phyloP scores from a whole-genome alignment of 2,797 vertebrate species.

The Cuniculus paca region DNA sequence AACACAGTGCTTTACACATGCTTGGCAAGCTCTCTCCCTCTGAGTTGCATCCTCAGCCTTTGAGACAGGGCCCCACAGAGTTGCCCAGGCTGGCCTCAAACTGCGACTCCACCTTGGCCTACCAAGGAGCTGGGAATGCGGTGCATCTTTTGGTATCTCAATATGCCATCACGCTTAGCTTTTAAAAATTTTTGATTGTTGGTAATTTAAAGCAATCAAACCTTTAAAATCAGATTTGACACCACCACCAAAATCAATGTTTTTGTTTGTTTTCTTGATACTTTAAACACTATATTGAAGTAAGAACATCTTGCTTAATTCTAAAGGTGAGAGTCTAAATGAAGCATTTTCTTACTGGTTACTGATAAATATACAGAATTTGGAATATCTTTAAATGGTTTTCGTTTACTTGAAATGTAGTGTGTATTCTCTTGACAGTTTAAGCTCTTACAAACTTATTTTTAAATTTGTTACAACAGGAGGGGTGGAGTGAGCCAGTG shows the following conservation, averaged over 20 bases:
- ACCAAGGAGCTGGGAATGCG: neutral
- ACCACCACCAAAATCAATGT: neutral
- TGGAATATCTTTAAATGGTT: slow-evolving; percentile 46
- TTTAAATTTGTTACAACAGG: slow-evolving; percentile 13
- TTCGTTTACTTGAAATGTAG: slow-evolving; percentile 52
- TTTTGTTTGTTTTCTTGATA: slow-evolving; percentile 63
- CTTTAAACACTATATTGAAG: neutral
- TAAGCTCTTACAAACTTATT: neutral
- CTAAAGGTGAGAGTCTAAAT: slow-evolving; percentile 21
- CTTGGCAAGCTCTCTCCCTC: neutral
- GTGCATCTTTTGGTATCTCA: neutral
- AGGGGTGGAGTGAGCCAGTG: neutral
- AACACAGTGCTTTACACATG: neutral
- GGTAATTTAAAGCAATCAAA: slow-evolving; percentile 56
- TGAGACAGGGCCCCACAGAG: neutral
- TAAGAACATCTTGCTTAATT: slow-evolving; percentile 15
- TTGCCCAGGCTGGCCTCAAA: neutral
- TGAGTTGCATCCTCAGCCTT: neutral
- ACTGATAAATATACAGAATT: slow-evolving; percentile 39
- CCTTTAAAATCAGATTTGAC: slow-evolving; percentile 31
- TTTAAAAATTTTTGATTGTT: slow-evolving; percentile 37
- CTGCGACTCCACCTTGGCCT: neutral
- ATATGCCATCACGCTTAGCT: neutral
- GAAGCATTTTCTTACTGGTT: slow-evolving; percentile 58
- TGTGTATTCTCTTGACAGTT: neutral